A percentile compares a stretch with the other conserved stretches of the same genome.
Conservation (phyloP, 1,140 invertebrate genomes). For the Helicoverpa armigera region DNA sequence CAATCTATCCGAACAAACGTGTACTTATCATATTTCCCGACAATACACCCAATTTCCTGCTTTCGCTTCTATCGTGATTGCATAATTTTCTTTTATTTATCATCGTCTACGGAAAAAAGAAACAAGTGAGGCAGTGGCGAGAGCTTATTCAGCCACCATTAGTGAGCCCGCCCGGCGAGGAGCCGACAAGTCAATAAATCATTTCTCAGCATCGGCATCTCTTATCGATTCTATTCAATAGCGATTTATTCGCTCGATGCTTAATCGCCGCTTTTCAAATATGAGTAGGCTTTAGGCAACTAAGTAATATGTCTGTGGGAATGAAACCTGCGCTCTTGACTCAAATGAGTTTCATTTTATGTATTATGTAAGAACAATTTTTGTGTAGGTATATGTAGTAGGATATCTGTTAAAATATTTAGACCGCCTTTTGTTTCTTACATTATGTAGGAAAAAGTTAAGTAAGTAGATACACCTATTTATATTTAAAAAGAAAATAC, state of each 20-base stretch:
- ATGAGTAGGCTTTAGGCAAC: constrained; percentile 57
- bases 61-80: constrained; percentile 46
- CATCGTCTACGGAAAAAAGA: constrained; percentile 55
- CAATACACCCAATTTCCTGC: constrained; percentile 49
- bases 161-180: constrained; percentile 59
- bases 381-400: neutral
- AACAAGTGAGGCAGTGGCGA: constrained; percentile 60
- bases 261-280: constrained; percentile 63
- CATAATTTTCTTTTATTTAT: constrained; percentile 59
- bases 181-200: constrained; percentile 78
- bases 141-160: constrained; percentile 75
- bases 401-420: neutral
- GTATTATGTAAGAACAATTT: constrained; percentile 5
- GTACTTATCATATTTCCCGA: constrained; percentile 44
- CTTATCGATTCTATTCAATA: constrained; percentile 77
- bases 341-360: constrained; percentile 22
- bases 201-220: constrained; percentile 72
- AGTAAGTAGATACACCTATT: neutral
- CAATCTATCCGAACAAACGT: neutral
- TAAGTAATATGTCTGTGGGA: constrained; percentile 54
- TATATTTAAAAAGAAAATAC: constrained; percentile 34
- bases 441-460: neutral
- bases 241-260: constrained; percentile 67
- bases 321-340: constrained; percentile 53
- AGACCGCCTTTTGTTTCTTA: neutral